A percentile compares a stretch with the other conserved stretches of the same genome.
Evolutionary conservation across 2,113 vertebrate genomes (phyloP).

Genomic region (Panthera uncia): DNA sequence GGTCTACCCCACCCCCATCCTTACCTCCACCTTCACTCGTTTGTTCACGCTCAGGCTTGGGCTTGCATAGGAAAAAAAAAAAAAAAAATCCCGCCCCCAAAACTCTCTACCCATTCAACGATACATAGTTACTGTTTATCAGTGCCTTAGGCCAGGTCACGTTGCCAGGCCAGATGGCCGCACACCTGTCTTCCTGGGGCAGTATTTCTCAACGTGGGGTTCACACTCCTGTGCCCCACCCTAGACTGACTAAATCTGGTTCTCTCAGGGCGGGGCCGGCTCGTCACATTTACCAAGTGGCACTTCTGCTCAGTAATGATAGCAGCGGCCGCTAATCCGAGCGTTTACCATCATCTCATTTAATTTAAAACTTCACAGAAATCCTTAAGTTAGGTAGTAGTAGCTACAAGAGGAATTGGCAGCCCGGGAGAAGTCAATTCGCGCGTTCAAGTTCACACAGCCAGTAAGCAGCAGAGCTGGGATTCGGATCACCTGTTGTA

Average conservation of each 20-base stretch:
- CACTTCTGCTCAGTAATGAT: not conserved
- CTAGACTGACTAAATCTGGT: not conserved
- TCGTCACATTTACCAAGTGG: not conserved
- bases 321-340: not conserved
- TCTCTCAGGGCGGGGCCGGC: not conserved
- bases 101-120: not conserved
- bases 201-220: constrained; percentile 42
- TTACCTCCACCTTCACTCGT: not conserved
- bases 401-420: not conserved
- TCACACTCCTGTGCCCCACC: constrained; percentile 16
- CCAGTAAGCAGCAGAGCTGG: not conserved
- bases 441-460: not conserved
- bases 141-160: constrained; percentile 44
- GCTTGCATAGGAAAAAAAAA: not conserved
- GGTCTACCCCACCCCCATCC: no score
- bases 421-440: not conserved
- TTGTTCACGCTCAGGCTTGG: not conserved
- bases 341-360: not conserved
- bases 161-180: constrained; percentile 57
- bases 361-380: not conserved
- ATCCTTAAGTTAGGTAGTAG: not conserved
- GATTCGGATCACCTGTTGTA: not conserved
- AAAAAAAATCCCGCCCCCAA: not conserved
- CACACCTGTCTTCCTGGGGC: constrained; percentile 66
- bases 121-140: not conserved